phyloP scores from a whole-genome alignment of 2,797 vertebrate species.

The Australoheros facetus region DNA sequence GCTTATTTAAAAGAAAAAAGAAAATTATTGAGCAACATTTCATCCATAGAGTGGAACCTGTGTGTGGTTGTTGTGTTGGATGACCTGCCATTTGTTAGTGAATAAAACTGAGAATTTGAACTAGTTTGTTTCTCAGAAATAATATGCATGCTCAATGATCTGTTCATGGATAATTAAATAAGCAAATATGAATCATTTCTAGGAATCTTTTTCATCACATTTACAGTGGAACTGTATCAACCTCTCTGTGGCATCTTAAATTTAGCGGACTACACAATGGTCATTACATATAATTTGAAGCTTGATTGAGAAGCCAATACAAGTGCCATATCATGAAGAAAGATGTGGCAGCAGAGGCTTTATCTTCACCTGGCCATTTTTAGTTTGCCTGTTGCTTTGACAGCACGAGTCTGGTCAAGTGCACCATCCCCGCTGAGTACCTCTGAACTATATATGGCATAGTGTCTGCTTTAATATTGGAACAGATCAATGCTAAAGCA shows the following conservation, averaged over 20 bases:
- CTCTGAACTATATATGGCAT: conserved; percentile 10
- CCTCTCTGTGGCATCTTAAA: background rate
- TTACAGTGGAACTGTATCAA: background rate
- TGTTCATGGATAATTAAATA: background rate
- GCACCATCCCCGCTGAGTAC: conserved; percentile 15
- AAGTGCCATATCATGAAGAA: background rate
- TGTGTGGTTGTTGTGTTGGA: background rate
- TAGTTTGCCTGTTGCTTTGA: conserved; percentile 27
- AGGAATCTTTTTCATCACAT: background rate
- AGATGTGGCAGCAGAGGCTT: background rate
- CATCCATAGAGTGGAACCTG: background rate
- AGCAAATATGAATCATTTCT: background rate
- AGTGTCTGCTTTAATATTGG: conserved; percentile 33
- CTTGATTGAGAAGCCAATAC: background rate
- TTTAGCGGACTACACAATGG: background rate
- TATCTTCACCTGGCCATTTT: background rate
- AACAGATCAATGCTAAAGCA: conserved; percentile 53
- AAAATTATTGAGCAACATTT: background rate
- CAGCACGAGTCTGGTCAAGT: conserved; percentile 20
- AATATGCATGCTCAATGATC: background rate
- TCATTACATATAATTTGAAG: background rate
- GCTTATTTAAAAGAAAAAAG: background rate
- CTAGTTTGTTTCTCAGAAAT: background rate
- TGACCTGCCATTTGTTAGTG: background rate
- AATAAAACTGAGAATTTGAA: conserved; percentile 1